Conservation (phyloP, 2,113 vertebrate genomes). For the Peromyscus polionotus region DNA sequence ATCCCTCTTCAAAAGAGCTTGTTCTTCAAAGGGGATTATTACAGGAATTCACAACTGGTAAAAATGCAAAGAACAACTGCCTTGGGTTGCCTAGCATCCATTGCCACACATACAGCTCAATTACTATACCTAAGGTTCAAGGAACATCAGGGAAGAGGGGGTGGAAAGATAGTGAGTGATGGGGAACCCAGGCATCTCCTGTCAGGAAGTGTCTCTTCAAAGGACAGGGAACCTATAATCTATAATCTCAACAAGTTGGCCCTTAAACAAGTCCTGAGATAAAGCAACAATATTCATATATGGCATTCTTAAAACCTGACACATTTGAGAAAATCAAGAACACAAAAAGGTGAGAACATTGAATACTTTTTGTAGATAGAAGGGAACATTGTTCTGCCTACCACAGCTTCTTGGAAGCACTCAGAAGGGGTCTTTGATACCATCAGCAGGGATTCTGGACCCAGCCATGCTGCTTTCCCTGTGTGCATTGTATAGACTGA, state of each 20-base stretch:
- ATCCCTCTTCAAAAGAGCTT: not conserved
- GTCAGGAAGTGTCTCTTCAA: not conserved
- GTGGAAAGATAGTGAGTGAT: not conserved
- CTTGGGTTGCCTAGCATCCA: not conserved
- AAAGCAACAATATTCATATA: not conserved
- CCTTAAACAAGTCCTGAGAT: not conserved
- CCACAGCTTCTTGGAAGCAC: not conserved
- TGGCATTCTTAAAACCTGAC: not conserved
- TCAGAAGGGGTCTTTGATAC: too few species aligned
- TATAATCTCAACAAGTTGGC: not conserved
- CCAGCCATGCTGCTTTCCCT: not conserved
- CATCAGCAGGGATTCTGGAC: too few species aligned
- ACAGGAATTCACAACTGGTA: not conserved
- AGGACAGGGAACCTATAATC: not conserved
- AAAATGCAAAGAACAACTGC: not conserved
- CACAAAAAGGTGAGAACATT: too few species aligned
- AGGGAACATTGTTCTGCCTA: not conserved
- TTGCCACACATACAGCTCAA: not conserved
- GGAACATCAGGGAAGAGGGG: not conserved
- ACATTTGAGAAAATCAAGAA: not conserved
- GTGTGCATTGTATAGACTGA: too few species aligned
- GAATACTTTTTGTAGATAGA: not conserved
- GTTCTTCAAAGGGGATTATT: not conserved
- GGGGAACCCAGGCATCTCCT: not conserved
- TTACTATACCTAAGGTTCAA: not conserved